Evolutionary conservation across 1,140 invertebrate species (phyloP).

Genomic region (Macrobrachium rosenbergii): DNA sequence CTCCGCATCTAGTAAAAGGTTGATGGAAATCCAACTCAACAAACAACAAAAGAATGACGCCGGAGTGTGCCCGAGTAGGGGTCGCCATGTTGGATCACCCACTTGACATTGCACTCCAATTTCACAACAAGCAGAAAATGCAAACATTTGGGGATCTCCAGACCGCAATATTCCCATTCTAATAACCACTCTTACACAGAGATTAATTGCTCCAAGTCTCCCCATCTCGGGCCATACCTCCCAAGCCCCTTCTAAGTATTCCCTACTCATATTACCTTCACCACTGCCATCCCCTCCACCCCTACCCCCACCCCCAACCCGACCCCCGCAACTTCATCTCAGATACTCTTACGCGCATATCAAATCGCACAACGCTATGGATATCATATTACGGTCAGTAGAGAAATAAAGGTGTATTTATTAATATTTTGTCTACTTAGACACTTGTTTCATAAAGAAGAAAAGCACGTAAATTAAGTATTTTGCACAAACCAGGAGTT

Average conservation of each 20-base stretch:
- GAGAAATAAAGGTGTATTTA: too few relatives aligned
- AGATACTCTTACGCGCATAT: too few relatives aligned
- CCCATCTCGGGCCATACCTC: neutral
- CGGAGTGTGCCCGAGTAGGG: neutral
- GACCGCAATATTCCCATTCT: constrained; percentile 35
- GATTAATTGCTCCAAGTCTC: constrained; percentile 1
- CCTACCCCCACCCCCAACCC: too few relatives aligned
- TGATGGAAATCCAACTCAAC: too few relatives aligned
- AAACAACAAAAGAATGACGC: too few relatives aligned
- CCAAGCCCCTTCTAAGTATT: neutral
- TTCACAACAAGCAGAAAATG: constrained; percentile 36
- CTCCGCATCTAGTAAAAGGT: constrained; percentile 4
- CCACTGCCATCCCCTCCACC: too few relatives aligned
- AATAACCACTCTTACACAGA: neutral
- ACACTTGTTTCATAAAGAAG: too few relatives aligned
- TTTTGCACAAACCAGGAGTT: too few relatives aligned
- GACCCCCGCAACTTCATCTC: neutral
- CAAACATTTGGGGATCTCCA: constrained; percentile 25
- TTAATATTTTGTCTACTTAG: too few relatives aligned
- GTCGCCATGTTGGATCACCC: constrained; percentile 24
- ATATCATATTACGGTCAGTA: too few relatives aligned
- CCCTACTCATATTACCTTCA: neutral
- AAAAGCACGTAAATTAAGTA: too few relatives aligned
- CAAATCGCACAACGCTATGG: too few relatives aligned
- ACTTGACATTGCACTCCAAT: constrained; percentile 25